Base-by-base conservation (phyloP, 2,888 invertebrate species). In the Entomobrya proxima region DNA sequence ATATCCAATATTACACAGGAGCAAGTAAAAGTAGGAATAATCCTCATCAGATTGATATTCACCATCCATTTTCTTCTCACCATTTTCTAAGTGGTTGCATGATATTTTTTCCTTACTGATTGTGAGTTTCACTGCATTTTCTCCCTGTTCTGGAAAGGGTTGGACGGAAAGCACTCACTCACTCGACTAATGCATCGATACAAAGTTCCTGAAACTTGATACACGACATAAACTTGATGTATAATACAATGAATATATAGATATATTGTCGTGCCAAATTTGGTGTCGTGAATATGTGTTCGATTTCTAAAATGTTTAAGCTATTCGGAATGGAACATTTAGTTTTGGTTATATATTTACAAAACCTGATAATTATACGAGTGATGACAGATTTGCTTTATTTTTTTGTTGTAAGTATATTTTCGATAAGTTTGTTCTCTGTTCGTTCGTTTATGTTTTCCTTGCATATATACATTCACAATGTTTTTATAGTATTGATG, bases 41-140 rank as follows among this genome's bases (percentile, higher is more conserved):
- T 69, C 35, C 69, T 79, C 67, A 67, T 67, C 79, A 64, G 52
- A 79, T 69, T 79, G 67, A 79, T 79, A 79, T 79, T 52, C 67
- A 21, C 35, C 32, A 52, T 52, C 35, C 67, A 67, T 79, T 58
- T 72, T 52, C 69, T 52, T 67, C 67, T 44, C 64, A 47, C 47
- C 47, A 32, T 55, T 64, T 24, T 61, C 32, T 61, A 58, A 77
- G 64, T 37, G 47, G 40, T 76, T 76, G n/a, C 50, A 50, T 74
- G 74, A 30, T 32, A 64, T 21, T 27, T n/a, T n/a, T 30, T 74
- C 30, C 32, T 30, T n/a, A 24, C 37, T 24, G 27, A 15, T 15
- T 6, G 27, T 40, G 61, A 27, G n/a, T 27, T 61, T 61, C 61
- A 61, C n/a, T 37, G 37, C n/a, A 35, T 52, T 52, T 74, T 30